Conservation (phyloP, 2,113 vertebrate species). For the Oryzias melastigma region DNA sequence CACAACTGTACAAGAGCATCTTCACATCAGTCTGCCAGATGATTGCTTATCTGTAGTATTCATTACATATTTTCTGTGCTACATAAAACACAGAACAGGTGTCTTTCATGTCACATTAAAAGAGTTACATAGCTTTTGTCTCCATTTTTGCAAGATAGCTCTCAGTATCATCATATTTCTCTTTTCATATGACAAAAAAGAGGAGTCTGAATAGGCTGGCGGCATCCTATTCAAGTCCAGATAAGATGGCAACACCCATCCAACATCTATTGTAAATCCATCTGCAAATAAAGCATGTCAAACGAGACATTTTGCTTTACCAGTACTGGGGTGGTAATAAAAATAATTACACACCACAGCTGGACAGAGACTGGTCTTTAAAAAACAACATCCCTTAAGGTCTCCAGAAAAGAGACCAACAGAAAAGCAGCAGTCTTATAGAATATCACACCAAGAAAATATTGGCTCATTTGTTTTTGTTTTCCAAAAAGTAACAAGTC, state of each 20-base stretch:
- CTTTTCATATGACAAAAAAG: constrained; percentile 62
- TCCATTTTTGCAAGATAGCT: constrained; percentile 56
- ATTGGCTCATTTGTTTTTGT: no score
- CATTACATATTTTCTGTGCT: constrained; percentile 51
- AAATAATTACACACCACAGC: neutral
- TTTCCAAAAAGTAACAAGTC: constrained; percentile 30
- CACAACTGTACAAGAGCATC: neutral
- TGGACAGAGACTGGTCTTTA: no score
- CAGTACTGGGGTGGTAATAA: constrained; percentile 2
- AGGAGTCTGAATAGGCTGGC: constrained; percentile 51
- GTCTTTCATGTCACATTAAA: constrained; percentile 62
- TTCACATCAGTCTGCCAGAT: neutral
- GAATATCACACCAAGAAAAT: constrained; percentile 10
- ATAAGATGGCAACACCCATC: constrained; percentile 69
- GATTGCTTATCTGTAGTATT: constrained; percentile 37
- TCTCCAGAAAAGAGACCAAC: neutral
- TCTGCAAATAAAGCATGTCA: constrained; percentile 36
- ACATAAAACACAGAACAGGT: constrained; percentile 58
- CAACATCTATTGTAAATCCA: constrained; percentile 52
- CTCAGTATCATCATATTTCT: constrained; percentile 71
- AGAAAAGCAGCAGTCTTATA: constrained; percentile 6
- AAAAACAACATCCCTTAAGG: neutral
- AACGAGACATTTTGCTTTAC: constrained; percentile 25
- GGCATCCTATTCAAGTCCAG: constrained; percentile 52
- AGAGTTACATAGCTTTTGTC: constrained; percentile 57